These are phyloP conservation scores for Scaptomyza reducta DNA, from an alignment of 2,888 invertebrate species.

Conservation along the genomic window DNA sequence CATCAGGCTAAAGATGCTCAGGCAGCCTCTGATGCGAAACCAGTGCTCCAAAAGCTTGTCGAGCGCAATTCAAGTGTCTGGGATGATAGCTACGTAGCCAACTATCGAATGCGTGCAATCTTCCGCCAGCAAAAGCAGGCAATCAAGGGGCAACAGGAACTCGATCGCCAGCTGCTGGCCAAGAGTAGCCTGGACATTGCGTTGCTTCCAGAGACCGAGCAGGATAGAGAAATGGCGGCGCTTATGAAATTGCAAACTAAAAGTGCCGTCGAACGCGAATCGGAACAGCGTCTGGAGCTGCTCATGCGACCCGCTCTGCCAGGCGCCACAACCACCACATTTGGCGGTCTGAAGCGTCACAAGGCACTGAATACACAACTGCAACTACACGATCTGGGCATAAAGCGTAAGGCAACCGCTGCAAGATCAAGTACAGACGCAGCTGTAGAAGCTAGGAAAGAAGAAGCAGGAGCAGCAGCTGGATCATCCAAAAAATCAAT, in stretches of 20 bases:
- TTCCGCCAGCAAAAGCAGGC: conserved; percentile 92
- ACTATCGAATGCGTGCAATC: conserved; percentile 91
- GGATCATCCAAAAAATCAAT: not conserved
- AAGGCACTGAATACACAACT: conserved; percentile 84
- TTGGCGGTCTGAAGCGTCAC: conserved; percentile 86
- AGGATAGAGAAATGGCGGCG: conserved; percentile 92
- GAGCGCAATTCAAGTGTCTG: conserved; percentile 92
- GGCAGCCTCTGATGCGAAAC: conserved; percentile 89
- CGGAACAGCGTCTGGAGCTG: conserved; percentile 85
- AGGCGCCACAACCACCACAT: conserved; percentile 85
- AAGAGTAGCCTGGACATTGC: conserved; percentile 91
- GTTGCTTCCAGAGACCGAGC: conserved; percentile 91
- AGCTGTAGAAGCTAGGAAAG: not conserved
- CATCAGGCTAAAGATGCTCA: conserved; percentile 93
- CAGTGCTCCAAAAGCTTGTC: conserved; percentile 90
- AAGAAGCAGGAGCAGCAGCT: not conserved
- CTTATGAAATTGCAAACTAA: conserved; percentile 89
- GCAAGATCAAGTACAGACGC: not conserved
- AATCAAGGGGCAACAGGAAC: conserved; percentile 87
- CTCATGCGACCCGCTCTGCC: conserved; percentile 86
- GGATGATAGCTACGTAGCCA: conserved; percentile 97
- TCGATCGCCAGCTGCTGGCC: conserved; percentile 89
- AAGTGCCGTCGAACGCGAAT: conserved; percentile 87
- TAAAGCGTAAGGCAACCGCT: conserved; percentile 64
- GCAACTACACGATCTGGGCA: conserved; percentile 80